Conservation (phyloP, 2,797 vertebrate species). For the Amblyraja radiata region DNA sequence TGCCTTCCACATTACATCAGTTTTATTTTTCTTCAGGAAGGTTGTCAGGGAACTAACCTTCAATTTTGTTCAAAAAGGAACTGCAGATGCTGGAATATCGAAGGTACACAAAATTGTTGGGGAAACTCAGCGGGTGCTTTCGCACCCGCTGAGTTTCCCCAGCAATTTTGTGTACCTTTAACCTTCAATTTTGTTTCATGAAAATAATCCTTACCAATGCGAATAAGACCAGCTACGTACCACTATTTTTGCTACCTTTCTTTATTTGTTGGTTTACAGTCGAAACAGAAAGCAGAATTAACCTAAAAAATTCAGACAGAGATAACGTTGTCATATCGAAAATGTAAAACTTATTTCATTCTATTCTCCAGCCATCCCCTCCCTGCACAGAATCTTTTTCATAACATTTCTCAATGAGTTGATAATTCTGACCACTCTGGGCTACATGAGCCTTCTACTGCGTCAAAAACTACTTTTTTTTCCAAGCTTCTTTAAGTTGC, state of each 20-base stretch:
- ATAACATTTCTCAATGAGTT: not conserved
- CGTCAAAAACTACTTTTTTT: not conserved
- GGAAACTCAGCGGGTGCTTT: too few relatives aligned
- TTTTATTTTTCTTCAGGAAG: not conserved
- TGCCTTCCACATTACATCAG: not conserved
- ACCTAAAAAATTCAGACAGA: not conserved
- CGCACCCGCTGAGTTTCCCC: too few relatives aligned
- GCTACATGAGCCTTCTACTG: not conserved
- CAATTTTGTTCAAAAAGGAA: too few relatives aligned
- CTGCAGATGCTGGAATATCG: too few relatives aligned
- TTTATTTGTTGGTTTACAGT: not conserved
- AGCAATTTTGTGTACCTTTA: too few relatives aligned
- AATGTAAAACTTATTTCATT: not conserved
- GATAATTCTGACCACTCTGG: not conserved
- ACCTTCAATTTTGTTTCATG: not conserved
- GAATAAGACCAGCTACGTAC: not conserved
- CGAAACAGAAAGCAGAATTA: not conserved
- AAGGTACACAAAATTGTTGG: too few relatives aligned
- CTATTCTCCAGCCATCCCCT: too few relatives aligned
- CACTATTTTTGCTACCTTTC: not conserved
- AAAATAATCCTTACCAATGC: not conserved
- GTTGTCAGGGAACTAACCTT: not conserved
- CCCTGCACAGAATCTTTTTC: not conserved
- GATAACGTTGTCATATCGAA: not conserved
- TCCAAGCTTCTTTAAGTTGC: constrained; percentile 18